Base-by-base conservation (phyloP, 2,113 vertebrate genomes). In the Neogale vison region DNA sequence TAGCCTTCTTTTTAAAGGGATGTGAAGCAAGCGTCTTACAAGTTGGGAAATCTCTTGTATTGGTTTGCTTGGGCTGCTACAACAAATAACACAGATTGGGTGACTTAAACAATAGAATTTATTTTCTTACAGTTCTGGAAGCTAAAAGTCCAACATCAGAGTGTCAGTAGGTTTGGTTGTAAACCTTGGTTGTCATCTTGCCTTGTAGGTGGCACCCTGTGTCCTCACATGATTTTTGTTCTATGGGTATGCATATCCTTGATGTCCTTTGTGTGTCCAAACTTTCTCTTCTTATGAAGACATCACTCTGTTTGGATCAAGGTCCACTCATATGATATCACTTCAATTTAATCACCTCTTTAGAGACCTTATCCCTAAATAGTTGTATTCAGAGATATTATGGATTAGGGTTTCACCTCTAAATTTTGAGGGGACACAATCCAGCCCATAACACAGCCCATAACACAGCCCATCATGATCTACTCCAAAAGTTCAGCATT, bases 171-270 rank as follows among this genome's bases (percentile, higher is more conserved):
- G 5, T 8, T 67, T 88, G 63, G 10, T 36, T 87, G 76, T 63
- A 39, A 76, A 90, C 11, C 81, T 39, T 65, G 29, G 63, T 65
- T 65, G 26, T 15, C 12, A 67, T 39, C 29, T 14, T 90, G n/a
- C 23, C 29, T 89, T 67, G 3, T 42, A 86, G 6, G 3, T 34
- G 61, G 47, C 21, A 24, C 36, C 21, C 72, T 34, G 21, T 7
- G 2, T 45, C 52, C 31, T 76, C 24, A 47, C 24, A n/a, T 6
- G 67, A 18, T 42, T 31, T 15, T 90, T 36, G 15, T 0, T 42
- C 5, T 17, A 3, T 1, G 52, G 31, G 17, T 45, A 14, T 34
- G 1, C 26, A n/a, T 5, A 17, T 11, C 23, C 6, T 11, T 8
- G 7, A 21, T 21, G 31, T 10, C 23, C 12, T n/a, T 20, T 72